These are phyloP conservation scores for Montipora foliosa DNA, from an alignment of 64 coral and sea anemone species.

Conservation along the genomic window DNA sequence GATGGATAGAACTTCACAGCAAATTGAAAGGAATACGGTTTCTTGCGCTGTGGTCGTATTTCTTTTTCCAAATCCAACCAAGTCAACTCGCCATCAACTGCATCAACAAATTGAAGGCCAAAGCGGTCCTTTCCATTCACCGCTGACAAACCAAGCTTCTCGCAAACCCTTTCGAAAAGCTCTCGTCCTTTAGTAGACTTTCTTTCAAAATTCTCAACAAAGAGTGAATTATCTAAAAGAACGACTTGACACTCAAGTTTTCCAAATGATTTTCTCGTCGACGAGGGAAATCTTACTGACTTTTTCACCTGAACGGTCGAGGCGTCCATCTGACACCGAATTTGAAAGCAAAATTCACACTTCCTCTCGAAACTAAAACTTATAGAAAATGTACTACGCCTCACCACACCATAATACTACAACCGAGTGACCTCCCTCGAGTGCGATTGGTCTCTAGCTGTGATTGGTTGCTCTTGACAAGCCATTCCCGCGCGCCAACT, in stretches of 20 bases:
- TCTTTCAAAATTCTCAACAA: conserved; percentile 75
- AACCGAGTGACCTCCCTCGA: not conserved
- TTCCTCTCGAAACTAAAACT: not conserved
- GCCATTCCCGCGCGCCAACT: too few relatives aligned
- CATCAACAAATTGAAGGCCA: conserved; percentile 86
- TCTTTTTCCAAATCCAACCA: conserved; percentile 77
- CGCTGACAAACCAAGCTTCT: conserved; percentile 61
- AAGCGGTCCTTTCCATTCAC: conserved; percentile 59
- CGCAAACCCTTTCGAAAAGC: conserved; percentile 73
- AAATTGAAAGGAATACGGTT: conserved; percentile 95
- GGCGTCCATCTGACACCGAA: not conserved
- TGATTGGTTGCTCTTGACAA: too few relatives aligned
- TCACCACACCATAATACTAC: not conserved
- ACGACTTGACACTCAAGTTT: conserved; percentile 84
- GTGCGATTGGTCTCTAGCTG: too few relatives aligned
- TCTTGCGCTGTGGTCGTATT: conserved; percentile 72
- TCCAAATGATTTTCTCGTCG: conserved; percentile 33
- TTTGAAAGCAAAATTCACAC: not conserved
- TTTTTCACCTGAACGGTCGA: not conserved
- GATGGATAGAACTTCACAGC: conserved; percentile 89
- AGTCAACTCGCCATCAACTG: conserved; percentile 86
- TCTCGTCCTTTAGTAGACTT: conserved; percentile 84
- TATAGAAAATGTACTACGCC: not conserved
- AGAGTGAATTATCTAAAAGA: conserved; percentile 85
- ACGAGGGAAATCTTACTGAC: conserved; percentile 3